phyloP scores from a whole-genome alignment of 2,888 invertebrate genomes.

The Panopea generosa region DNA sequence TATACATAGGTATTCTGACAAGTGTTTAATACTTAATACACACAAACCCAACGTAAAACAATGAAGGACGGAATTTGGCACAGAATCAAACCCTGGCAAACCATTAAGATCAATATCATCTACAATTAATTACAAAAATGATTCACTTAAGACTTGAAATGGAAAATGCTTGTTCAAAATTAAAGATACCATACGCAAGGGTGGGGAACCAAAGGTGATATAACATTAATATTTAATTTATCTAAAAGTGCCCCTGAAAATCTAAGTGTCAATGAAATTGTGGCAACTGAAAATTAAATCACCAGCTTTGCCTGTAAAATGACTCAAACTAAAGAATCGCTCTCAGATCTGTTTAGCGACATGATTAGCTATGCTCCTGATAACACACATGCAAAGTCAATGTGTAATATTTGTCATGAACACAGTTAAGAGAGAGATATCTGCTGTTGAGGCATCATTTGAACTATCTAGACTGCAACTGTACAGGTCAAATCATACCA shows the following conservation, averaged over 20 bases:
- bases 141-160: constrained; percentile 65
- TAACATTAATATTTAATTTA: constrained; percentile 66
- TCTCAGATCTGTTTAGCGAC: constrained; percentile 56
- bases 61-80: constrained; percentile 61
- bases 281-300: constrained; percentile 43
- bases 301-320: constrained; percentile 52
- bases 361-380: constrained; percentile 28
- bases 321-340: constrained; percentile 47
- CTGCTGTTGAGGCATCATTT: constrained; percentile 60
- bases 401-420: constrained; percentile 57
- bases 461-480: constrained; percentile 42
- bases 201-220: constrained; percentile 67
- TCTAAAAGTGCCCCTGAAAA: constrained; percentile 66
- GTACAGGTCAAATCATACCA: constrained; percentile 59
- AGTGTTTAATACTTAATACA: constrained; percentile 14
- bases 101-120: constrained; percentile 22
- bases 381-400: constrained; percentile 29
- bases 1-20: constrained; percentile 13
- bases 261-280: constrained; percentile 52
- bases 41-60: constrained; percentile 9
- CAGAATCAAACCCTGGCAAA: constrained; percentile 26
- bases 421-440: constrained; percentile 65
- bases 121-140: constrained; percentile 60
- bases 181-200: constrained; percentile 65
- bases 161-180: constrained; percentile 61